Evolutionary conservation across 2,113 vertebrate species (phyloP).

Genomic region (Onychostoma macrolepis): DNA sequence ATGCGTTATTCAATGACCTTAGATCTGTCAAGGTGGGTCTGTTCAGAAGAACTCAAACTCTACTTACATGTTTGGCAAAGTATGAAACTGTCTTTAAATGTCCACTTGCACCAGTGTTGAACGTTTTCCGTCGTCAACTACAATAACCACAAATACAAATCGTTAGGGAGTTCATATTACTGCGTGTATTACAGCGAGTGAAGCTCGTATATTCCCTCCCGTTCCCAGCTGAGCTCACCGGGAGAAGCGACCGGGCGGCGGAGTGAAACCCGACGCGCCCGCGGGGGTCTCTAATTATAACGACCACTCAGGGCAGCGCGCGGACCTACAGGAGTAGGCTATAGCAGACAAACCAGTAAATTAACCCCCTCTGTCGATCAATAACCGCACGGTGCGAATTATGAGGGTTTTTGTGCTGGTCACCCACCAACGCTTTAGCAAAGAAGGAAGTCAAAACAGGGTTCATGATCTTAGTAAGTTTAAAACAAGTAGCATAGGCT

Average conservation of each 20-base stretch:
- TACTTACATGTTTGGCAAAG: conserved; percentile 31
- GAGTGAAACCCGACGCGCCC: conserved; percentile 17
- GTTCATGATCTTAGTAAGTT: background rate
- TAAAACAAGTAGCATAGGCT: background rate
- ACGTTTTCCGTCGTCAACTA: background rate
- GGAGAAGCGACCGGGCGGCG: background rate
- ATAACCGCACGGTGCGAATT: background rate
- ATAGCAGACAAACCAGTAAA: background rate
- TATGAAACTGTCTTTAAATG: conserved; percentile 6
- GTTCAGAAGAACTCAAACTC: background rate
- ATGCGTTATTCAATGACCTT: conserved; percentile 2
- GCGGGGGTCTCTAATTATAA: conserved; percentile 8
- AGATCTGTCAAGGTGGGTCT: conserved; percentile 18
- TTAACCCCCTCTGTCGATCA: background rate
- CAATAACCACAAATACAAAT: background rate
- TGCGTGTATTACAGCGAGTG: background rate
- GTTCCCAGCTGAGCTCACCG: background rate
- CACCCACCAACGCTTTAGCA: background rate
- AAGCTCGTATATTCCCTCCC: background rate
- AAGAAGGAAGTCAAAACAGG: background rate
- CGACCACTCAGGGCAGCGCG: conserved; percentile 21
- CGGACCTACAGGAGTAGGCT: background rate
- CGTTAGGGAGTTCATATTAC: background rate
- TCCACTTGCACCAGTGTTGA: background rate
- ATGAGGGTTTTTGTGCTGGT: background rate